phyloP scores from a whole-genome alignment of 2,797 vertebrate species.

The Silurus aristotelis region DNA sequence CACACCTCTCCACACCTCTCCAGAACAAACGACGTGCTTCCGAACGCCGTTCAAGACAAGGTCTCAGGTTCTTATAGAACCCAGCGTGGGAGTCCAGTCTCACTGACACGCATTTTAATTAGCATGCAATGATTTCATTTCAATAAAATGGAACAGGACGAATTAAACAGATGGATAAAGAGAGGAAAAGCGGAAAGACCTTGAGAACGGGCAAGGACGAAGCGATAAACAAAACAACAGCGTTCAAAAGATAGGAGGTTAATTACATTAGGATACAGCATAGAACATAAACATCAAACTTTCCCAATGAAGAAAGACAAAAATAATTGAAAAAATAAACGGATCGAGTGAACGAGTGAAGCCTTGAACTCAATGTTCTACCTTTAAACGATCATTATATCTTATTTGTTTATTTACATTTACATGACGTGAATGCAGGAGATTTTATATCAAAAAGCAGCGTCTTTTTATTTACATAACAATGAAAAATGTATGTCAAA shows the following conservation, averaged over 20 bases:
- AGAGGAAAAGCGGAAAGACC: background rate
- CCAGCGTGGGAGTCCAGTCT: background rate
- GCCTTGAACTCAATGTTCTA: too few species aligned
- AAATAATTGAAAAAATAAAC: background rate
- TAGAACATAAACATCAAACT: background rate
- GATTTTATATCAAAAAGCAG: too few species aligned
- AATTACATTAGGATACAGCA: background rate
- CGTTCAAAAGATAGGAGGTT: background rate
- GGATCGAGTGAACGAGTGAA: background rate
- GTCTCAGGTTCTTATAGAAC: too few species aligned
- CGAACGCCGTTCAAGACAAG: background rate
- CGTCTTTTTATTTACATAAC: too few species aligned
- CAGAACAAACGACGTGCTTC: background rate
- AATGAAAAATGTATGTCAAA: too few species aligned
- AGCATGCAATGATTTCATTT: constrained; percentile 9
- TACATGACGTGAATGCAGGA: too few species aligned
- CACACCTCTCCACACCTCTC: background rate
- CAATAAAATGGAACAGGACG: background rate
- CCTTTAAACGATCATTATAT: too few species aligned
- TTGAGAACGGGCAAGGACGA: background rate
- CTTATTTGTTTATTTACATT: too few species aligned
- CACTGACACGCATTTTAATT: constrained; percentile 2
- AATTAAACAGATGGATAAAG: constrained; percentile 7
- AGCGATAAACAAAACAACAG: background rate
- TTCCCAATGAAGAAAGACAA: background rate